Evolutionary conservation across 2,113 vertebrate species (phyloP).

Genomic region (Greenwoodochromis staneri): DNA sequence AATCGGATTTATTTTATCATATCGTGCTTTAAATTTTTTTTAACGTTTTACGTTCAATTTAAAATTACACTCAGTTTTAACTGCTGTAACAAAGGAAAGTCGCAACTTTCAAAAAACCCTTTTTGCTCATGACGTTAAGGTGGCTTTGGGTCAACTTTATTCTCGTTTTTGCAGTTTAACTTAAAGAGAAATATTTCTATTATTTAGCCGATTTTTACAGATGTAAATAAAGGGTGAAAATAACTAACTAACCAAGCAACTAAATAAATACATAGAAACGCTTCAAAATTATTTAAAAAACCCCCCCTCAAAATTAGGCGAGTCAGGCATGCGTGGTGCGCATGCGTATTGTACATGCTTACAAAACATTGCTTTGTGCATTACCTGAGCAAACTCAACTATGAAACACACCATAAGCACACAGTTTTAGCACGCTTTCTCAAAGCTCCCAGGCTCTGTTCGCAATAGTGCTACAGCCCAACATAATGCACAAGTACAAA

Average conservation of each 20-base stretch:
- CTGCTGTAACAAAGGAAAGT: rapidly evolving
- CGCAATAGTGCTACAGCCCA: rapidly evolving
- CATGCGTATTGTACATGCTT: slow-evolving; percentile 42
- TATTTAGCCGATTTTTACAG: not conserved
- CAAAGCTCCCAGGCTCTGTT: rapidly evolving
- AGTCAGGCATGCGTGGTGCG: not conserved
- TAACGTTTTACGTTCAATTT: not conserved
- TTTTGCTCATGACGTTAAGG: not conserved
- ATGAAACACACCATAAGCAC: not conserved
- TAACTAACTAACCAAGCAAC: not conserved
- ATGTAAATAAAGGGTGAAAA: not conserved
- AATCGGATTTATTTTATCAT: rapidly evolving
- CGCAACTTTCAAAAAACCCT: not conserved
- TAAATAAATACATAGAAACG: not conserved
- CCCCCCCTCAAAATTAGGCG: rapidly evolving
- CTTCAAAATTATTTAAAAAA: rapidly evolving
- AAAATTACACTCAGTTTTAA: not conserved
- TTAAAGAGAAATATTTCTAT: not conserved
- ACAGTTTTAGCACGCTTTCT: rapidly evolving
- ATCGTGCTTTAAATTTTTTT: not conserved
- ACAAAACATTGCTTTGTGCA: slow-evolving; percentile 29
- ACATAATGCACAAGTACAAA: not conserved
- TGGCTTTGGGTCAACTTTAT: not conserved
- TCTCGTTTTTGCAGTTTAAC: not conserved
- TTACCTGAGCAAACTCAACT: not conserved